Percentiles rank a stretch among this genome's conserved stretches.
Evolutionary conservation across 2,797 vertebrate genomes (phyloP).

Genomic region (Loris lydekkerianus): DNA sequence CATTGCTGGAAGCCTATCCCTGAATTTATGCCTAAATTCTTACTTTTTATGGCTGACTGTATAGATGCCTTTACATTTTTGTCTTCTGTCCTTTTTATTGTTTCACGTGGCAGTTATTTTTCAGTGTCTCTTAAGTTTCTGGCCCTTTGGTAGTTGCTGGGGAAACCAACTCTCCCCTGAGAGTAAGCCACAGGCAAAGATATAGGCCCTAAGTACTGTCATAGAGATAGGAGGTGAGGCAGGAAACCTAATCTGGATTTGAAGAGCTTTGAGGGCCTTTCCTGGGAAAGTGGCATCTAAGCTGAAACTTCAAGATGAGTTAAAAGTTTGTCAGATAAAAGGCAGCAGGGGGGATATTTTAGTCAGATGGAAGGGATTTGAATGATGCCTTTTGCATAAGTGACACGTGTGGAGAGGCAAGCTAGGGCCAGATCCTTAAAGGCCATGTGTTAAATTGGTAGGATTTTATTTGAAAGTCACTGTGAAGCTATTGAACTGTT

Average conservation of each 20-base stretch:
- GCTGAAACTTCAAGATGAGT: constrained; percentile 30
- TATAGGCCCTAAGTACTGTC: not conserved
- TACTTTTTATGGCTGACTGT: not conserved
- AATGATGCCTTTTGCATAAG: not conserved
- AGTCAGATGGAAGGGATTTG: not conserved
- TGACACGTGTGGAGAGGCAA: constrained; percentile 8
- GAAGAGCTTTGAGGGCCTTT: constrained; percentile 25
- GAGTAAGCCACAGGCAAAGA: not conserved
- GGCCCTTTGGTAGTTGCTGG: not conserved
- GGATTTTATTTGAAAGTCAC: constrained; percentile 17
- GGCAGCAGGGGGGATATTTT: not conserved
- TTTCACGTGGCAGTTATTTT: not conserved
- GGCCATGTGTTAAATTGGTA: not conserved
- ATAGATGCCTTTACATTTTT: not conserved
- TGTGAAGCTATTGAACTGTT: not conserved
- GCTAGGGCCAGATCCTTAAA: not conserved
- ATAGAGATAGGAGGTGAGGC: not conserved
- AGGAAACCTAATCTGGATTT: constrained; percentile 39
- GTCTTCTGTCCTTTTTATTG: constrained; percentile 1
- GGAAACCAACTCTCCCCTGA: not conserved
- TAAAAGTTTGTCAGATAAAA: not conserved
- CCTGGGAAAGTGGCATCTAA: constrained; percentile 31
- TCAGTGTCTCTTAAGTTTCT: not conserved
- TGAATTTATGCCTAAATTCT: constrained; percentile 38
- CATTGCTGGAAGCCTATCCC: not conserved